A percentile compares a stretch with the other conserved stretches of the same genome.
Evolutionary conservation across 2,888 invertebrate genomes (phyloP).

Genomic region (Andrena dorsata): DNA sequence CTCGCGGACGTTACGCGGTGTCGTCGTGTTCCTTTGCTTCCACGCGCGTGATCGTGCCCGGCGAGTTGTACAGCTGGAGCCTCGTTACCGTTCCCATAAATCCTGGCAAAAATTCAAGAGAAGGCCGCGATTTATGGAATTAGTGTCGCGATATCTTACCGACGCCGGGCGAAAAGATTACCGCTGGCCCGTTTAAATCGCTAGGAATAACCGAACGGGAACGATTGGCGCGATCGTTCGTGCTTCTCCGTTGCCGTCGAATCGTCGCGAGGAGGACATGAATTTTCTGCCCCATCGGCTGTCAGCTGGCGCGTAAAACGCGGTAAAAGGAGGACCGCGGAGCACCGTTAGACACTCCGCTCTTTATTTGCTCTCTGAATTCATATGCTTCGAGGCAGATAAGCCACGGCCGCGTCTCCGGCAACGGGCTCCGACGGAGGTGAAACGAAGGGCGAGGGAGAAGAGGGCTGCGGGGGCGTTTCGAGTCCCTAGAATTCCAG

Average conservation of each 20-base stretch:
- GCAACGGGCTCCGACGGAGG: no score
- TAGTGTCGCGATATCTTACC: constrained; percentile 33
- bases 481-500: constrained; percentile 63
- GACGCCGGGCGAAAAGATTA: constrained; percentile 14
- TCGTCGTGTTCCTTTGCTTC: background rate
- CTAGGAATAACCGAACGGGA: background rate
- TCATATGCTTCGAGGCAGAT: constrained; percentile 51
- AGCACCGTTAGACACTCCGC: constrained; percentile 56
- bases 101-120: constrained; percentile 59
- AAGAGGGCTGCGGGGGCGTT: constrained; percentile 34
- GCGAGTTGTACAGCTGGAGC: constrained; percentile 33
- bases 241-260: background rate
- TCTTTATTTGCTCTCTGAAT: constrained; percentile 63
- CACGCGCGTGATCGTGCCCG: constrained; percentile 24
- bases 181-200: no score
- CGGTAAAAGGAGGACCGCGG: constrained; percentile 38
- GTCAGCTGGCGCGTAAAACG: constrained; percentile 27
- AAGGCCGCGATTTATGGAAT: constrained; percentile 48
- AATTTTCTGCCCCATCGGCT: constrained; percentile 47
- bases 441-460: background rate
- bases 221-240: background rate
- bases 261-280: constrained; percentile 7
- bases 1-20: background rate
- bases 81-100: constrained; percentile 45
- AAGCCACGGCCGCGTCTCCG: constrained; percentile 32